Base-by-base conservation (phyloP, 2,888 invertebrate species). In the Lochmaea crataegi region DNA sequence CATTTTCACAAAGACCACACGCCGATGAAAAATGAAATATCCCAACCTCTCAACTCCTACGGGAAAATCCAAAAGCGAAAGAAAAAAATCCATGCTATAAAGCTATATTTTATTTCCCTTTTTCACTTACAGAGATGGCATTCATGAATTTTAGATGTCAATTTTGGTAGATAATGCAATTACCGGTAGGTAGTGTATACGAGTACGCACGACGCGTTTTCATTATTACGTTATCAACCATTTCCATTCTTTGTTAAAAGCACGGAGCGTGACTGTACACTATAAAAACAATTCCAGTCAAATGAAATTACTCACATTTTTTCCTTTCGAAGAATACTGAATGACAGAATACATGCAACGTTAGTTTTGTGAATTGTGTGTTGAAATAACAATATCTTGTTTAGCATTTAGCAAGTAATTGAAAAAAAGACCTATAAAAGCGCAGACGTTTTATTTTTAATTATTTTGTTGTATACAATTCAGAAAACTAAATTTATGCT, bases 151-250 rank as follows among this genome's bases (percentile, higher is more conserved):
- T 68, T 48, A n/a, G 53, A 65, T 56, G 65, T 65, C 65, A 65
- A 65, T 65, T 65, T 38, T 16, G 14, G 60, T 18, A 60, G 68
- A 56, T 68, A 68, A 68, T 68, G 22, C 68, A 68, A 68, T 68
- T 68, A 68, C 41, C 18, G 65, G 65, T 53, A 48, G 42, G 65
- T 22, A 60, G 68, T 68, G 68, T 42, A 38, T 72, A 70, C 64
- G 26, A 65, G 72, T 75, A 75, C 75, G 67, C 68, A 75, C 68
- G 45, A 70, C 75, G 75, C 69, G 68, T 61, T 66, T 42, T 56
- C 66, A 56, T 75, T 72, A 75, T 75, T 67, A 48, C 48, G 51
- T 75, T 70, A 72, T 22, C 14, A 32, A n/a, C 64, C 53, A 70
- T 69, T 75, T 75, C 42, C 68, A 48, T 67, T 71, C 71, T 57